phyloP scores from a whole-genome alignment of 2,888 invertebrate genomes.

The Frankliniella fusca region DNA sequence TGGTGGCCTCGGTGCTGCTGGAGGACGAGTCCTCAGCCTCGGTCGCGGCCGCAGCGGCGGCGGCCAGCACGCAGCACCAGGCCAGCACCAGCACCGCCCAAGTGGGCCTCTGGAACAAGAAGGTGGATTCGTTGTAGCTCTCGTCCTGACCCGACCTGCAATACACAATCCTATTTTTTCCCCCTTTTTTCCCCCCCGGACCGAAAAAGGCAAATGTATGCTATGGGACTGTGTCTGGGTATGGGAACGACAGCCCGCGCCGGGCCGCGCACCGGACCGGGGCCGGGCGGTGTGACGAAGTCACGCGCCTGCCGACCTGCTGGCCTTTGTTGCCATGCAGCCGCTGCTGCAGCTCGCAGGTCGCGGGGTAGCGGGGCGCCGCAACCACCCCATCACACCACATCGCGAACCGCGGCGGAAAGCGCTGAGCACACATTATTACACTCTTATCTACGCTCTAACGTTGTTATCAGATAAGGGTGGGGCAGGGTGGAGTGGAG shows the following conservation, averaged over 20 bases:
- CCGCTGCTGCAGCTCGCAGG: background rate
- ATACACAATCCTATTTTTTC: too few species aligned
- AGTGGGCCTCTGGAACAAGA: background rate
- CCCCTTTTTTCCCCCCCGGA: too few species aligned
- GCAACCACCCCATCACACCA: background rate
- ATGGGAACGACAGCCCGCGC: too few species aligned
- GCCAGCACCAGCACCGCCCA: background rate
- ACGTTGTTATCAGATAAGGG: conserved; percentile 4
- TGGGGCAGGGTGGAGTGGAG: background rate
- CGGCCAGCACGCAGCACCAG: background rate
- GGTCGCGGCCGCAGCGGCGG: background rate
- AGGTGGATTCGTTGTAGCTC: too few species aligned
- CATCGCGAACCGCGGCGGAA: background rate
- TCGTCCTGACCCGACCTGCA: too few species aligned
- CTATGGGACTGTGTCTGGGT: too few species aligned
- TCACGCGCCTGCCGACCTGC: too few species aligned
- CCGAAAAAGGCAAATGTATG: too few species aligned
- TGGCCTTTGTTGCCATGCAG: background rate
- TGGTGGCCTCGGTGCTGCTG: background rate
- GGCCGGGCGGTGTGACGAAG: too few species aligned
- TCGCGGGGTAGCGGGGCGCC: background rate
- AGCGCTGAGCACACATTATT: background rate
- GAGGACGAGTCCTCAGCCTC: background rate
- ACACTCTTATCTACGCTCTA: background rate
- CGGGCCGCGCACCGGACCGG: too few species aligned